A percentile compares a stretch with the other conserved stretches of the same genome.
Evolutionary conservation across 2,888 invertebrate species (phyloP).

Genomic region (Andrena chrysosceles): DNA sequence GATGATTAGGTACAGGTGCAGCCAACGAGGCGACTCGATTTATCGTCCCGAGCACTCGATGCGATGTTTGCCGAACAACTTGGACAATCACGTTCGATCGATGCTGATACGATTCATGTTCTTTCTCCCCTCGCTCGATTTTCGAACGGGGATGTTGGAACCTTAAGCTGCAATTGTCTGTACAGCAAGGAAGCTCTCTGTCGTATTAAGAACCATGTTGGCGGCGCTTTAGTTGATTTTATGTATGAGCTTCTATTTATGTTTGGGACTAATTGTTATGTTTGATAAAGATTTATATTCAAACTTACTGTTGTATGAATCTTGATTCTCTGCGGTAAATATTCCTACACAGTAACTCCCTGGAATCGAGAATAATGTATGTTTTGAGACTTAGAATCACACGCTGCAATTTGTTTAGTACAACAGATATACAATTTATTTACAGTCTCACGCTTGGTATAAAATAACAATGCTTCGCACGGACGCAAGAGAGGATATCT

Average conservation of each 20-base stretch:
- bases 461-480: constrained; percentile 58
- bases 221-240: too few species aligned
- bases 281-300: too few species aligned
- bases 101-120: neutral
- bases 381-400: neutral
- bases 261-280: too few species aligned
- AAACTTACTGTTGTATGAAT: too few species aligned
- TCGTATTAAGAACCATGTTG: too few species aligned
- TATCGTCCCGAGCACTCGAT: constrained; percentile 50
- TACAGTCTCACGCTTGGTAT: constrained; percentile 73
- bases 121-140: neutral
- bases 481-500: constrained; percentile 51
- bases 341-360: too few species aligned
- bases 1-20: constrained; percentile 65
- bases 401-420: constrained; percentile 49
- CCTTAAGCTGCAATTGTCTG: too few species aligned
- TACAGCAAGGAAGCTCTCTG: too few species aligned
- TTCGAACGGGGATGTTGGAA: neutral
- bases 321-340: too few species aligned
- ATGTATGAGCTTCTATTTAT: too few species aligned
- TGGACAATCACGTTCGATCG: constrained; percentile 23
- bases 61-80: constrained; percentile 24
- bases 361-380: neutral
- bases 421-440: constrained; percentile 81
- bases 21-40: constrained; percentile 58